Conservation (phyloP, 1,140 invertebrate genomes). For the Lerema accius region DNA sequence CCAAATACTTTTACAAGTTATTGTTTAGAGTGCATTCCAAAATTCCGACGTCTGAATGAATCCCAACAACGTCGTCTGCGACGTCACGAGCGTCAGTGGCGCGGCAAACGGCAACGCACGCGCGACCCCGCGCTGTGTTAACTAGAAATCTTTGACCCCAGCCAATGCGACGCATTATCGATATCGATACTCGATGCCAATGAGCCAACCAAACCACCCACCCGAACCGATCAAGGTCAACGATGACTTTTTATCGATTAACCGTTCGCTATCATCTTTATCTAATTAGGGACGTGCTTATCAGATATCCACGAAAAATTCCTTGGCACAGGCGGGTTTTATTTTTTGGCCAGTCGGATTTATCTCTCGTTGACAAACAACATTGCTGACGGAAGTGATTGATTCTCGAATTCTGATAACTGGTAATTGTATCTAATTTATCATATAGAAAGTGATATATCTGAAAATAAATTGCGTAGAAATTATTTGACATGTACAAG, state of each 20-base stretch:
- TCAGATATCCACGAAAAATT: not conserved
- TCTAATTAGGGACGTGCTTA: not conserved
- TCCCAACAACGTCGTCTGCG: too few relatives aligned
- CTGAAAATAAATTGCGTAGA: too few relatives aligned
- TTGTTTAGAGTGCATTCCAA: too few relatives aligned
- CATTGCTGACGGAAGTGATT: too few relatives aligned
- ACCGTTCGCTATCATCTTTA: not conserved
- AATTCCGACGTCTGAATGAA: too few relatives aligned
- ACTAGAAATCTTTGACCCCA: slow-evolving; percentile 23
- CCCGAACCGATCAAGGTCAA: slow-evolving; percentile 3
- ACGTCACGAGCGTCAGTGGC: too few relatives aligned
- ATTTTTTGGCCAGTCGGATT: too few relatives aligned
- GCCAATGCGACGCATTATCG: slow-evolving; percentile 7
- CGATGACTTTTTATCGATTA: not conserved
- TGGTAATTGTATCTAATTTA: not conserved
- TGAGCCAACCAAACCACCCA: not conserved
- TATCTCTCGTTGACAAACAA: too few relatives aligned
- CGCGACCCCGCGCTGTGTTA: slow-evolving; percentile 9
- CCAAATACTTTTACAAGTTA: too few relatives aligned
- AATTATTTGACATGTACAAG: too few relatives aligned
- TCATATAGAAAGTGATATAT: not conserved
- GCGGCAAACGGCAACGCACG: not conserved
- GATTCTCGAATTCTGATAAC: too few relatives aligned
- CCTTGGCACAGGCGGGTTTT: too few relatives aligned
- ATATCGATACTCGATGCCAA: not conserved